A percentile compares a stretch with the other conserved stretches of the same genome.
phyloP scores from a whole-genome alignment of 2,888 invertebrate genomes.

The Drosophila aldrichi region DNA sequence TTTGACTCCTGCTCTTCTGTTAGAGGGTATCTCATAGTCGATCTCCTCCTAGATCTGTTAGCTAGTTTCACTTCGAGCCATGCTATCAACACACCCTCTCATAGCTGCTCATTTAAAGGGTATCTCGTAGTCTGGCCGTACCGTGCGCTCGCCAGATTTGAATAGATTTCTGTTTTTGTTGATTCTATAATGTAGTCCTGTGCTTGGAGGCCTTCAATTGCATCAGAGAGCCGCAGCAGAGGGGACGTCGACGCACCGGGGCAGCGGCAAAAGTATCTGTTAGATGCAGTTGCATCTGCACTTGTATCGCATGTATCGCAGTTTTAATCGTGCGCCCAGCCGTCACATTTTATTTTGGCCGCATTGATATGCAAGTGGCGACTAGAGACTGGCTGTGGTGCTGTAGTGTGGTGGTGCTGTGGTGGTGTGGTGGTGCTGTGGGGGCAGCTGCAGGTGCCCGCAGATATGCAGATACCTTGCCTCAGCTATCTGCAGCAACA shows the following conservation, averaged over 20 bases:
- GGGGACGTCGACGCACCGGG: conserved; percentile 55
- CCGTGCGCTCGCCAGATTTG: conserved; percentile 18
- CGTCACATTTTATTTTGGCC: conserved; percentile 75
- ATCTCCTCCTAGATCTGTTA: background rate
- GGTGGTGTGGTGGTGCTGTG: background rate
- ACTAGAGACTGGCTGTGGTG: conserved; percentile 21
- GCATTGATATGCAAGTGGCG: conserved; percentile 75
- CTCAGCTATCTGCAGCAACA: conserved; percentile 67
- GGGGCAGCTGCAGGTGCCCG: conserved; percentile 59
- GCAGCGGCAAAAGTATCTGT: conserved; percentile 36
- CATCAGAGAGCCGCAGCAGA: conserved; percentile 36
- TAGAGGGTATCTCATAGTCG: background rate
- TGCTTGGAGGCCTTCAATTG: conserved; percentile 62
- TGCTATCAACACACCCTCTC: background rate
- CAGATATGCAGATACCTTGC: conserved; percentile 70
- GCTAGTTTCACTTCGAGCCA: background rate
- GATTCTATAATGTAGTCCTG: conserved; percentile 59
- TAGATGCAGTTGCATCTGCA: conserved; percentile 62
- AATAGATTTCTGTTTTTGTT: conserved; percentile 42
- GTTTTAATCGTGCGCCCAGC: conserved; percentile 68
- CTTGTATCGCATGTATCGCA: conserved; percentile 58
- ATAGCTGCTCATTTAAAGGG: conserved; percentile 11
- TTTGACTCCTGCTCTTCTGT: background rate
- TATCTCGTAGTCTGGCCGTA: conserved; percentile 9
- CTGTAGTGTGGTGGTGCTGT: background rate